phyloP scores from a whole-genome alignment of 2,113 vertebrate genomes.

The Engraulis encrasicolus region DNA sequence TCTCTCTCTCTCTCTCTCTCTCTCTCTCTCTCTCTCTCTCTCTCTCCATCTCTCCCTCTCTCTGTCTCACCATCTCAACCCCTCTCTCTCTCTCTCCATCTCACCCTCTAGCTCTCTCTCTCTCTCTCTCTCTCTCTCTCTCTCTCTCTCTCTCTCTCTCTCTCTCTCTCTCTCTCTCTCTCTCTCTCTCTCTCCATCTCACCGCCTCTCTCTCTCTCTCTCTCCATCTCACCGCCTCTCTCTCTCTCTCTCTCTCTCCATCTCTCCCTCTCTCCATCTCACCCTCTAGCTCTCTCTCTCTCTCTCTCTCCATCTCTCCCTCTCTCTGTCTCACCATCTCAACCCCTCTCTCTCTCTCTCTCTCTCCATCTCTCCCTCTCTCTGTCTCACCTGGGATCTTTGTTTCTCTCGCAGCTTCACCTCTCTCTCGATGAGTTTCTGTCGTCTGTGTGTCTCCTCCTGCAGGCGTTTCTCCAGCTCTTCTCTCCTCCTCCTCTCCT shows the following conservation, averaged over 20 bases:
- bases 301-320: not conserved
- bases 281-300: too few relatives aligned
- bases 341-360: not conserved
- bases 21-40: too few relatives aligned
- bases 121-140: not conserved
- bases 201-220: constrained; percentile 82
- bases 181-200: not conserved
- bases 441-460: constrained; percentile 91
- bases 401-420: constrained; percentile 93
- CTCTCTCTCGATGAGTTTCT: constrained; percentile 94
- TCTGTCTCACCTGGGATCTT: constrained; percentile 83
- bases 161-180: not conserved
- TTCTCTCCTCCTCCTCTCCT: constrained; percentile 88
- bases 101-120: too few relatives aligned
- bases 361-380: not conserved
- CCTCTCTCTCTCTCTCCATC: not conserved
- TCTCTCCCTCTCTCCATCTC: not conserved
- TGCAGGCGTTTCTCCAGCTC: constrained; percentile 89
- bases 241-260: not conserved
- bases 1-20: too few relatives aligned
- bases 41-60: not conserved
- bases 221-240: constrained; percentile 84
- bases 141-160: not conserved
- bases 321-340: not conserved
- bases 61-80: not conserved